Evolutionary conservation across 2,888 invertebrate species (phyloP).

Genomic region (Celastrina argiolus): DNA sequence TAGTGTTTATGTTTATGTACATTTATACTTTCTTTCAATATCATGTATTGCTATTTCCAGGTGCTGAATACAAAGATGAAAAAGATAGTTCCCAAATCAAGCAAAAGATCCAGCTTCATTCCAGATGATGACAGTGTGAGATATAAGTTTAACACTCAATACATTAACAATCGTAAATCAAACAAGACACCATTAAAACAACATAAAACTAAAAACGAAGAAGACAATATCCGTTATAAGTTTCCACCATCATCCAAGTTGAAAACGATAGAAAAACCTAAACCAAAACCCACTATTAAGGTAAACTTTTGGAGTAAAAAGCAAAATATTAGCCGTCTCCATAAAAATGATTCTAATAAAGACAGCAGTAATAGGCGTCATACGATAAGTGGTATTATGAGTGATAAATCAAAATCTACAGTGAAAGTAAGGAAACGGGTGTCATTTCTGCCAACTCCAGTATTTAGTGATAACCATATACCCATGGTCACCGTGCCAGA

Average conservation of each 20-base stretch:
- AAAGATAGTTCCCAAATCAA: conserved; percentile 43
- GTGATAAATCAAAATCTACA: conserved; percentile 47
- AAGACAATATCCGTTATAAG: conserved; percentile 59
- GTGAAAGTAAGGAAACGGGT: conserved; percentile 66
- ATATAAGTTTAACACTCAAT: conserved; percentile 61
- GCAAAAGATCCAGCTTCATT: conserved; percentile 52
- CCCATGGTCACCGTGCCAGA: conserved; percentile 73
- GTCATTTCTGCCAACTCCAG: conserved; percentile 65
- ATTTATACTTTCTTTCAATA: background rate
- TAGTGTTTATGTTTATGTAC: background rate
- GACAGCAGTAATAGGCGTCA: conserved; percentile 51
- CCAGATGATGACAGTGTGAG: conserved; percentile 67
- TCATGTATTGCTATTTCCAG: background rate
- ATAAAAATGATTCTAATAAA: conserved; percentile 44
- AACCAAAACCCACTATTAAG: conserved; percentile 64
- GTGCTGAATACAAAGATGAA: conserved; percentile 42
- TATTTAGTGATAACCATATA: conserved; percentile 66
- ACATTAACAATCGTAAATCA: conserved; percentile 42
- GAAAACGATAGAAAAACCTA: conserved; percentile 52
- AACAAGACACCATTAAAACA: conserved; percentile 38
- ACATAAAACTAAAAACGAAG: conserved; percentile 46
- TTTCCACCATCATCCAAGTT: conserved; percentile 50
- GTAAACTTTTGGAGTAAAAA: conserved; percentile 72
- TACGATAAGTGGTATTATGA: conserved; percentile 46
- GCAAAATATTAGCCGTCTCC: conserved; percentile 45